Percentiles rank a stretch among this genome's conserved stretches.
Conservation (phyloP, 2,113 vertebrate genomes). For the Rhabdornis inornatus region DNA sequence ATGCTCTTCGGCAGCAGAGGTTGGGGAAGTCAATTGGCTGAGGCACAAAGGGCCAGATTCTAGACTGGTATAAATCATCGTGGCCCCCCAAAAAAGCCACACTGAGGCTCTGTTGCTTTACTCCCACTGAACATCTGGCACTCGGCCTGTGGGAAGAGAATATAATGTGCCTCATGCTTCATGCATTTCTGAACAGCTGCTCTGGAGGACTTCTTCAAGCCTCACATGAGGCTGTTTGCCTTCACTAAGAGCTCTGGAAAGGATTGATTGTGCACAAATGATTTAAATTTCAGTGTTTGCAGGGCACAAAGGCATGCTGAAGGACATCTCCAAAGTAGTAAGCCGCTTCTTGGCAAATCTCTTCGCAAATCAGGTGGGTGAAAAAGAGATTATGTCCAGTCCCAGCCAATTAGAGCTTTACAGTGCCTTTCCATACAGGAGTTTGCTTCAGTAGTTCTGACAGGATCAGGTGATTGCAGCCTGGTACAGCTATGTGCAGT, state of each 20-base stretch:
- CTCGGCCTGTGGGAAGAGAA: constrained; percentile 37
- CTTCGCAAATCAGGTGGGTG: neutral
- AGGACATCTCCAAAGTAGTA: neutral
- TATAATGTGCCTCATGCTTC: constrained; percentile 1
- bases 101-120: neutral
- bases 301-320: neutral
- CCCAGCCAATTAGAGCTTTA: neutral
- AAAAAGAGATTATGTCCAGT: constrained; percentile 21
- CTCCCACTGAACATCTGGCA: constrained; percentile 45
- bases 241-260: neutral
- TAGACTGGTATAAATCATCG: neutral
- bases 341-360: neutral
- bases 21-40: neutral
- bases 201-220: neutral
- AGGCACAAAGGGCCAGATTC: neutral
- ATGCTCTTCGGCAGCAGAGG: neutral
- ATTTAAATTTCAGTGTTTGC: neutral
- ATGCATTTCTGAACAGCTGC: constrained; percentile 30
- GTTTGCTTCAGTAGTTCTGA: neutral
- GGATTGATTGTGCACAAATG: neutral
- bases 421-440: neutral
- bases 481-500: neutral
- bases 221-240: neutral
- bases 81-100: neutral
- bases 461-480: constrained; percentile 4